Base-by-base conservation (phyloP, 23 tunicate genomes). In the Aplidium turbinatum region DNA sequence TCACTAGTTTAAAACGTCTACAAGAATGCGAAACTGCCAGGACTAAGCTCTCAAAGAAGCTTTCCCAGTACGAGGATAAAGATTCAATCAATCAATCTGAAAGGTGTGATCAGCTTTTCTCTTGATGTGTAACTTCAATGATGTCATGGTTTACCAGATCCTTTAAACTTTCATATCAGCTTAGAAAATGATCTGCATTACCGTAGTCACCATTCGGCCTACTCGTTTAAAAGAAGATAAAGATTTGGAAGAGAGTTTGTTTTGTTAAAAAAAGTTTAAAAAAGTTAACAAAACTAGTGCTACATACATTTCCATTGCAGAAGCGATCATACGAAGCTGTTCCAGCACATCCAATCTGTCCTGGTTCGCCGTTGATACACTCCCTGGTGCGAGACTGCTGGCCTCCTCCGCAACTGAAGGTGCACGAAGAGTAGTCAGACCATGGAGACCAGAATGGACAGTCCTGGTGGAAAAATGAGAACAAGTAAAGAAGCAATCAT, bases 401-500 rank as follows among this genome's bases (percentile, higher is more conserved):
- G 27, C 87, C 87, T 13, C 87, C 87, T 0, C 87, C 87, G 25
- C 87, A 82, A 1, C 58, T 35, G 6, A 62, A 80, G 27, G 74
- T 42, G 38, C 87, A 82, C 6, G 24, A 47, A 19, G 51, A 45
- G 31, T 36, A 82, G 7, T 38, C 27, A 28, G 87, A 38, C 87
- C 87, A 82, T 4, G 35, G 13, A 7, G 38, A 35, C 94, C 94
- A 87, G 75, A 38, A 73, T 13, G 86, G 82, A 40, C 83, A 78
- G 24, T 40, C 34, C 83, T 78, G 23, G 38, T 40, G 42, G 33
- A 1, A 25, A 45, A 3, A 4, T n/a, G n/a, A n/a, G n/a, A n/a
- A n/a, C n/a, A n/a, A n/a, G n/a, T n/a, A n/a, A n/a, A n/a, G n/a
- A n/a, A n/a, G n/a, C n/a, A n/a, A n/a, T n/a, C n/a, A n/a, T n/a